Evolutionary conservation across 2,888 invertebrate genomes (phyloP), one percentile per base, ranked within the genome.

Genomic region (Drosophila mimetica): DNA sequence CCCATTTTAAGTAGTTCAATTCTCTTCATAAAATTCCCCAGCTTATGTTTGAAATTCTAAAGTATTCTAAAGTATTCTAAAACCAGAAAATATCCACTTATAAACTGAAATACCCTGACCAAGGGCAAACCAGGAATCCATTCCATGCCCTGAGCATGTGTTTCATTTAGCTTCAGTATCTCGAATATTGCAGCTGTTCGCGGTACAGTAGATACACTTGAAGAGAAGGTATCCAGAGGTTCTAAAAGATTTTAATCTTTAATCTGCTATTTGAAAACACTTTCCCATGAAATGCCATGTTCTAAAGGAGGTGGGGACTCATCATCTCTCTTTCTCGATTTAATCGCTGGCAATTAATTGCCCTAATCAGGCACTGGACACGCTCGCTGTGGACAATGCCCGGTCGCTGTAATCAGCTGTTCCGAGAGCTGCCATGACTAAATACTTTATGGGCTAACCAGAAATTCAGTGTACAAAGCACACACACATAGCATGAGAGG

Each of bases 321-420:
- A 28, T 25, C 41, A 28, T 34, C 50, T 16, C 25, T 25, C 18
- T 13, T 14, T 71, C 34, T 25, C 28, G 18, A 20, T 48, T 53
- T 54, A 52, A 76, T 88, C 83, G 63, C 50, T 47, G 69, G 63
- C 84, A 74, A 88, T 88, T 82, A 82, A 88, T 86, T 88, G 88
- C 77, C 88, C 74, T 79, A 88, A 82, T 82, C 88, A 76, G 77
- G 63, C 83, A 59, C 71, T 83, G 83, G 63, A 75, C 66, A 60
- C 76, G 64, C 36, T 53, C 48, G 37, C 53, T 47, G 44, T 52
- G 64, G 63, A 63, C 73, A 64, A 61, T 64, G 73, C 20, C 51
- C 52, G 64, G 84, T 81, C 51, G 61, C 67, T 60, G 71, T 69
- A 88, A 89, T 88, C 83, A 87, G 87, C 87, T 82, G 88, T 77